These are phyloP conservation scores for Scolopax mira DNA, from an alignment of 2,113 vertebrate genomes.

Conservation along the genomic window DNA sequence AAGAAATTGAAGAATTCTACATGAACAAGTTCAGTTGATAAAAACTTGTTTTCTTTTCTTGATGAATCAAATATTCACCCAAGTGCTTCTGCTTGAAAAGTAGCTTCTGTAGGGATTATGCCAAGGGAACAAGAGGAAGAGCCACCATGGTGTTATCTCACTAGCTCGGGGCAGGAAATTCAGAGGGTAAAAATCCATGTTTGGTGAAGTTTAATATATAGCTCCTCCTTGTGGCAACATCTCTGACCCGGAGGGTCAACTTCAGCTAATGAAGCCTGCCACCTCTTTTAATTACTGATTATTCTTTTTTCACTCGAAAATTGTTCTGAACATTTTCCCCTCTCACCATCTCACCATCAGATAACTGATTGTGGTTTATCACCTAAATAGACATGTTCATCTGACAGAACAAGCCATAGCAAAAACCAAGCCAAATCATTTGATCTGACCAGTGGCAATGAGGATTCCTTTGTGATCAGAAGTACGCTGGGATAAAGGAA, in stretches of 20 bases:
- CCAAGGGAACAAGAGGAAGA: not conserved
- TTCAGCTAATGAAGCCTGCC: not conserved
- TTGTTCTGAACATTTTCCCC: not conserved
- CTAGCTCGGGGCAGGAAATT: not conserved
- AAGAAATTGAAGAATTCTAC: not conserved
- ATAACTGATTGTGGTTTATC: not conserved
- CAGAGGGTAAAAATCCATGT: not conserved
- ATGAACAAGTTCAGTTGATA: not conserved
- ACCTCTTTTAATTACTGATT: not conserved
- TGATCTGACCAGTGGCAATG: not conserved
- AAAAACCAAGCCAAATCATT: not conserved
- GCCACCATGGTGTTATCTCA: not conserved
- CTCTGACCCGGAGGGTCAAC: not conserved
- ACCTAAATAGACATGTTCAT: not conserved
- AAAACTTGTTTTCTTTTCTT: not conserved
- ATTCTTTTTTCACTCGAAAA: not conserved
- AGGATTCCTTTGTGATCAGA: not conserved
- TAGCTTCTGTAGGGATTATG: not conserved
- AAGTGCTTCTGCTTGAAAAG: not conserved
- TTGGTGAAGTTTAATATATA: not conserved
- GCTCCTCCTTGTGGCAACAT: slow-evolving; percentile 19
- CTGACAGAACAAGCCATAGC: not conserved
- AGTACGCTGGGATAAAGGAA: not conserved
- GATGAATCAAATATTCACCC: not conserved
- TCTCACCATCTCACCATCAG: not conserved